These are phyloP conservation scores for Falco punctatus DNA, from an alignment of 2,113 vertebrate species.

Conservation along the genomic window DNA sequence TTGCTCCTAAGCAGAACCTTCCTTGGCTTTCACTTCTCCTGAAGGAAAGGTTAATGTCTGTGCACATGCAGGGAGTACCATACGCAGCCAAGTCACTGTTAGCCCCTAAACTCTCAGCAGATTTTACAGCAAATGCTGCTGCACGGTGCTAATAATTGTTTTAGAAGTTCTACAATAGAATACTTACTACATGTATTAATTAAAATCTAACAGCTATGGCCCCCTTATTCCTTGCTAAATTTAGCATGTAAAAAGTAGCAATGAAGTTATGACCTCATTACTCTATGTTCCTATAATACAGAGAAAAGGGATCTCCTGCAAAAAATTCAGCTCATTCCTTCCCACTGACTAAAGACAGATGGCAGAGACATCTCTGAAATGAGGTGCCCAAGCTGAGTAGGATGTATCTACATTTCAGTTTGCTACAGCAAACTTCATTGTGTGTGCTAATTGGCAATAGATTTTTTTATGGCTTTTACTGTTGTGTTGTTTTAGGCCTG, in stretches of 20 bases:
- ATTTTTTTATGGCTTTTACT: neutral
- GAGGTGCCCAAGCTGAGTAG: neutral
- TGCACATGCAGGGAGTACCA: neutral
- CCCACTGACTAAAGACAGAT: neutral
- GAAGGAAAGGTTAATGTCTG: neutral
- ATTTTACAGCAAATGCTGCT: slow-evolving; percentile 28
- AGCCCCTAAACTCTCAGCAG: neutral
- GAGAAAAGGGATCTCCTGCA: neutral
- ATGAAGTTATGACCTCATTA: neutral
- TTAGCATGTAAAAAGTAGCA: neutral
- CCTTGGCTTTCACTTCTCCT: neutral
- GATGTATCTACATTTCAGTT: neutral
- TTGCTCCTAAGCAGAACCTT: neutral
- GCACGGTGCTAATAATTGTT: neutral
- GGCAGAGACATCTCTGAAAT: neutral
- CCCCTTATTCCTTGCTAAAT: neutral
- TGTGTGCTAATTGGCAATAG: neutral
- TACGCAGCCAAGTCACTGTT: neutral
- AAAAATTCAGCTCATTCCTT: neutral
- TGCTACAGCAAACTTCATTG: neutral
- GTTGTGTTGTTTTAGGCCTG: neutral
- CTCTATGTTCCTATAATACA: neutral
- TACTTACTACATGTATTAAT: slow-evolving; percentile 52
- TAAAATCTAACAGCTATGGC: slow-evolving; percentile 34
- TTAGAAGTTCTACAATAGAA: neutral